Conservation (phyloP, 2,797 vertebrate species). For the Pelochelys cantorii region DNA sequence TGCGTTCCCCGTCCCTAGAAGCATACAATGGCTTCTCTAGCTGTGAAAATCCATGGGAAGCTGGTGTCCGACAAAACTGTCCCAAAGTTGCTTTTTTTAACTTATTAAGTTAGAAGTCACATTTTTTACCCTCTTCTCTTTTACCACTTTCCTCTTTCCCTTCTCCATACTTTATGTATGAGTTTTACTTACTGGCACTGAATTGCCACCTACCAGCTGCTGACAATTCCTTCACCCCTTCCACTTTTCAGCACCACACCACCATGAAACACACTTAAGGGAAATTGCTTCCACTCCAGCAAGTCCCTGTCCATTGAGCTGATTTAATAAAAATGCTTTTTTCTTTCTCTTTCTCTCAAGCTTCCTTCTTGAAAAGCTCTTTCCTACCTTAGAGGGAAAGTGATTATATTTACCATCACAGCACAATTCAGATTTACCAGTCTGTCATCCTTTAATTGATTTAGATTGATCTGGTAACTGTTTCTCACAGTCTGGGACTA, state of each 20-base stretch:
- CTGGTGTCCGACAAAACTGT: slow-evolving; percentile 34
- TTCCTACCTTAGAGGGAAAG: slow-evolving; percentile 49
- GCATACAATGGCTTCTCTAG: slow-evolving; percentile 59
- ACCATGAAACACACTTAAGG: slow-evolving; percentile 40
- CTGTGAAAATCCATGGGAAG: slow-evolving; percentile 55
- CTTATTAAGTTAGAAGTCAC: slow-evolving; percentile 23
- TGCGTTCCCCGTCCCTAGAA: slow-evolving; percentile 19
- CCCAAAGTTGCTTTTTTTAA: slow-evolving; percentile 37
- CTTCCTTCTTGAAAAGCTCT: slow-evolving; percentile 46
- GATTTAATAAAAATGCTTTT: slow-evolving; percentile 26
- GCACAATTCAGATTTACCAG: slow-evolving; percentile 10
- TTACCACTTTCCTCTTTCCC: slow-evolving; percentile 29
- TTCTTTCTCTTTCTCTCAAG: not conserved
- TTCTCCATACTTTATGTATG: not conserved
- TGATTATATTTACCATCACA: slow-evolving; percentile 31
- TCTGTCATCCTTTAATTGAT: slow-evolving; percentile 40
- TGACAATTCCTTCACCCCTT: slow-evolving; percentile 65
- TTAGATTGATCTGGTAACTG: slow-evolving; percentile 40
- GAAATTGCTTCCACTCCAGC: slow-evolving; percentile 52
- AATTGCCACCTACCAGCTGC: slow-evolving; percentile 72
- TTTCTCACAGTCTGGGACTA: slow-evolving; percentile 34
- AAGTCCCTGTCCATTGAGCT: not conserved
- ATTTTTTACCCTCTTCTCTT: slow-evolving; percentile 20
- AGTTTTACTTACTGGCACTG: slow-evolving; percentile 44
- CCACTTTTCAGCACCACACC: slow-evolving; percentile 52